Evolutionary conservation across 2,797 vertebrate species (phyloP).

Genomic region (Danio tinwini): DNA sequence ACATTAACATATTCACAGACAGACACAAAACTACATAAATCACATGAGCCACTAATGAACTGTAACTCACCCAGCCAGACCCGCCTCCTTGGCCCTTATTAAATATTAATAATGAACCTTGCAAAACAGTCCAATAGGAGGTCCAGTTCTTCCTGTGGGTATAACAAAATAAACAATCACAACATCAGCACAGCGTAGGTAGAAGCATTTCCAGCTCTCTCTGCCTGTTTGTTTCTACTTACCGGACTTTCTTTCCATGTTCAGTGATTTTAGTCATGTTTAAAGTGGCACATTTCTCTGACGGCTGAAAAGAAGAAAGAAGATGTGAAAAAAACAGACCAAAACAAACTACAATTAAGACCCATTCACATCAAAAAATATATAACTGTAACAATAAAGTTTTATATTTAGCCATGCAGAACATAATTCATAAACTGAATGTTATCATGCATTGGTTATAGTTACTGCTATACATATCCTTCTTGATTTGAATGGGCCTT

Average conservation of each 20-base stretch:
- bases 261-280: constrained; percentile 89
- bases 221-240: constrained; percentile 63
- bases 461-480: too few relatives aligned
- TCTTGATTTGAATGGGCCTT: too few relatives aligned
- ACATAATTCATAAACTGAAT: too few relatives aligned
- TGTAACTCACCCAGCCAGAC: constrained; percentile 89
- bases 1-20: neutral
- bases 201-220: constrained; percentile 40
- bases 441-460: too few relatives aligned
- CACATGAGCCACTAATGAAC: neutral
- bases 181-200: neutral
- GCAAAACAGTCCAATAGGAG: constrained; percentile 90
- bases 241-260: constrained; percentile 87
- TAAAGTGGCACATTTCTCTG: constrained; percentile 84
- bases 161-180: neutral
- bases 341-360: neutral
- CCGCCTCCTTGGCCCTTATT: constrained; percentile 90
- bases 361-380: neutral
- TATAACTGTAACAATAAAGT: too few relatives aligned
- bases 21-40: neutral
- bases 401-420: too few relatives aligned
- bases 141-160: constrained; percentile 93
- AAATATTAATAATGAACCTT: constrained; percentile 87
- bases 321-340: neutral
- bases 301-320: constrained; percentile 45